Evolutionary conservation across 2,888 invertebrate species (phyloP).

Genomic region (Uloborus plumipes): DNA sequence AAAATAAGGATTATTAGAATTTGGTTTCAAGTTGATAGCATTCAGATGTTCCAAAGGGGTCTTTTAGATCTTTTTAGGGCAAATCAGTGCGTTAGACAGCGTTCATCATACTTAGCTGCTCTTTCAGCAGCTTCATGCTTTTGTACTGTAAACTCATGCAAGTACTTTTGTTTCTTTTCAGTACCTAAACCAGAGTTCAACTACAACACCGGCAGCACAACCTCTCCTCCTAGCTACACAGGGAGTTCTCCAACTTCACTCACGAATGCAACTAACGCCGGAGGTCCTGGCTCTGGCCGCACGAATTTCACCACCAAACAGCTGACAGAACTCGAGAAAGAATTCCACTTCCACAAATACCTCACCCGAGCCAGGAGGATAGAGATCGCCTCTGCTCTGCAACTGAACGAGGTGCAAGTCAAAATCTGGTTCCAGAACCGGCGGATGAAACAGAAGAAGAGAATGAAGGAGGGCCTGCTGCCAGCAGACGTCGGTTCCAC

Average conservation of each 20-base stretch:
- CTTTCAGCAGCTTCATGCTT: no score
- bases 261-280: constrained; percentile 27
- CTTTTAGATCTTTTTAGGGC: no score
- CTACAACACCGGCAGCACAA: constrained; percentile 21
- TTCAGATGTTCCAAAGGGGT: no score
- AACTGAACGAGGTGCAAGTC: constrained; percentile 94
- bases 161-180: constrained; percentile 3
- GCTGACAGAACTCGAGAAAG: constrained; percentile 98
- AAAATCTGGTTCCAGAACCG: constrained; percentile 97
- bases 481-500: constrained; percentile 74
- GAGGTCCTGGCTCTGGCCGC: constrained; percentile 79
- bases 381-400: constrained; percentile 96
- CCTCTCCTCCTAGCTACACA: constrained; percentile 2
- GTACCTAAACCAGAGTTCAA: constrained; percentile 50
- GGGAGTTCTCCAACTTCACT: constrained; percentile 33
- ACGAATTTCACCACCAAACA: constrained; percentile 99
- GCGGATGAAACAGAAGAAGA: constrained; percentile 97
- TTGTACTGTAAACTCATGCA: neutral
- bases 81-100: no score
- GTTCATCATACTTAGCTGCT: no score
- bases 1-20: no score
- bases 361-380: constrained; percentile 95
- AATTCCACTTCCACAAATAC: constrained; percentile 99
- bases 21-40: no score
- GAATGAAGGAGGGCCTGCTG: constrained; percentile 92